These are phyloP conservation scores for Batillaria attramentaria DNA, from an alignment of 1,140 invertebrate species.

Conservation along the genomic window DNA sequence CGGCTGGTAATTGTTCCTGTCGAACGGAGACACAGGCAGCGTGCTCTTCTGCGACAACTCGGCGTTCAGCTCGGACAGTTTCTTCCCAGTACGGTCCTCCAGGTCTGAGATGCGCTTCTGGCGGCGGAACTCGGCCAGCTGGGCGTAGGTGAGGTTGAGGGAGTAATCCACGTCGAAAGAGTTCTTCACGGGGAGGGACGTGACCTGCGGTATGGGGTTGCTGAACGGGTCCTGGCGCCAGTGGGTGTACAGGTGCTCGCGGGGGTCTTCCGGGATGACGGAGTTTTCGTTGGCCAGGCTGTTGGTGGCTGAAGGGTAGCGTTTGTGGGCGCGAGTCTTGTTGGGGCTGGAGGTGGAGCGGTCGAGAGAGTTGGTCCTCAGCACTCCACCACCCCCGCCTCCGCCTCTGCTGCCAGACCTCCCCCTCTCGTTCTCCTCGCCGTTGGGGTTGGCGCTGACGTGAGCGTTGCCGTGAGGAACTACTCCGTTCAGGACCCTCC, in stretches of 20 bases:
- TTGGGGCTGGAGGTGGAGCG: background rate
- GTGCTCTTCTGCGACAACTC: slow-evolving; percentile 28
- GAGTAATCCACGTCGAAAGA: slow-evolving; percentile 56
- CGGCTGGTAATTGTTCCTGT: slow-evolving; percentile 23
- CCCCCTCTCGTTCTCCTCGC: background rate
- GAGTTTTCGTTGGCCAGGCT: slow-evolving; percentile 39
- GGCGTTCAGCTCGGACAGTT: slow-evolving; percentile 43
- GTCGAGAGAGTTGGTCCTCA: background rate
- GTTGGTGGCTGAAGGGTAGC: slow-evolving; percentile 44
- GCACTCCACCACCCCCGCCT: background rate
- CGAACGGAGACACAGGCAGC: slow-evolving; percentile 42
- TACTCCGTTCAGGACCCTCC: background rate
- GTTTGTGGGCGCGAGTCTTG: slow-evolving; percentile 36
- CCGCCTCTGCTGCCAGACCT: background rate
- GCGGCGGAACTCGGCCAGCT: slow-evolving; percentile 53
- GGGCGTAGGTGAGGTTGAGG: slow-evolving; percentile 55
- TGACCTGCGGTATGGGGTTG: slow-evolving; percentile 36
- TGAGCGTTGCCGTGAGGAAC: slow-evolving; percentile 8
- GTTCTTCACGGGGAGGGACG: slow-evolving; percentile 55
- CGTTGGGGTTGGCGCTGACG: background rate
- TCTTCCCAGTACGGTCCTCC: slow-evolving; percentile 49
- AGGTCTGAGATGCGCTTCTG: slow-evolving; percentile 45
- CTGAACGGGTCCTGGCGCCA: slow-evolving; percentile 49
- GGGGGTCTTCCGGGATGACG: slow-evolving; percentile 53
- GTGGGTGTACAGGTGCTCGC: slow-evolving; percentile 50